Base-by-base conservation (phyloP, 2,888 invertebrate genomes). In the Epicampocera succincta region DNA sequence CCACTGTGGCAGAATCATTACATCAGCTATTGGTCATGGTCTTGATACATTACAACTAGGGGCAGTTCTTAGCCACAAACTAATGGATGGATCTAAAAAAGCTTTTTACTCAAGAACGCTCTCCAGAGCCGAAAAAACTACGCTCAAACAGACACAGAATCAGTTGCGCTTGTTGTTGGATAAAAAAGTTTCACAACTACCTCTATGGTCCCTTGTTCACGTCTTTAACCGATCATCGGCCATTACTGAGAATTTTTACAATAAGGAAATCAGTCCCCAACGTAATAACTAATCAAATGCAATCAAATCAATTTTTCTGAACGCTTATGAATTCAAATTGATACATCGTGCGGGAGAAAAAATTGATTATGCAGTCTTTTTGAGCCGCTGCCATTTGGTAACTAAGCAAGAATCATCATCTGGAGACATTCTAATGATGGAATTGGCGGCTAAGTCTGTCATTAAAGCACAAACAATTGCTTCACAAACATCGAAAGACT, bases 201-300 rank as follows among this genome's bases (percentile, higher is more conserved):
- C n/a, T n/a, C n/a, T n/a, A n/a, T n/a, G n/a, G n/a, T n/a, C n/a
- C n/a, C n/a, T n/a, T n/a, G n/a, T 84, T 83, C 66, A 44, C 40
- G 13, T 46, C 68, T 11, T 15, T 81, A 29, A 74, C 74, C 5
- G 77, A 77, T 33, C 73, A 77, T 38, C 73, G 63, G 11, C 76
- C 76, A 2, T 56, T 72, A 8, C 46, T 76, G 8, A 68, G 72
- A 25, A 78, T 82, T 40, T 78, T 78, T 38, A 72, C 56, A 50
- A 60, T 76, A 12, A 68, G 80, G 15, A 86, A 58, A 50, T 69
- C 69, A 9, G 42, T 65, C 17, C 50, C 72, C 13, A 63, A 50
- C 8, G 80, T 74, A 46, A 73, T 83, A 38, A 50, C 83, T 21
- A 80, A 80, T 66, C 74, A 66, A 65, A 52, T 81, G 76, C 69